Percentiles rank a stretch among this genome's conserved stretches.
Evolutionary conservation across 1,140 invertebrate genomes (phyloP).

Genomic region (Nasonia vitripennis): DNA sequence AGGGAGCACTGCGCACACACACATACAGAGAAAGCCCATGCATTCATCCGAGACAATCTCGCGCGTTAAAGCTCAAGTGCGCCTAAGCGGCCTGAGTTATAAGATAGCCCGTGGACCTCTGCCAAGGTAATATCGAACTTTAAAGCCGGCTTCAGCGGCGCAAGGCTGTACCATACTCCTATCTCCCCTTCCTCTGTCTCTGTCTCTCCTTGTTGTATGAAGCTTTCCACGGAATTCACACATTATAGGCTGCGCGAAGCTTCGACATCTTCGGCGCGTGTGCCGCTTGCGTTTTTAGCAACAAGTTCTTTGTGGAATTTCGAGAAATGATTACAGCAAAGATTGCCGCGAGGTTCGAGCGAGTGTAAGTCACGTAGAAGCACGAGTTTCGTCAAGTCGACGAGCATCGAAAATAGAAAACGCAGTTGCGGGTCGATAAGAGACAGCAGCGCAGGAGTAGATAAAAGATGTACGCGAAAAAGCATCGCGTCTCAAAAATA

Average conservation of each 20-base stretch:
- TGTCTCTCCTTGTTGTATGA: background rate
- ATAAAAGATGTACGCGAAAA: too few relatives aligned
- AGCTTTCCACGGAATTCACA: background rate
- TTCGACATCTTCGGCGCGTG: background rate
- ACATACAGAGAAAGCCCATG: background rate
- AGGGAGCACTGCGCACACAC: background rate
- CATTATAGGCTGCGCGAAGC: background rate
- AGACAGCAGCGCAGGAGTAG: too few relatives aligned
- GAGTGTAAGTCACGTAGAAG: too few relatives aligned
- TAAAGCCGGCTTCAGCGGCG: slow-evolving; percentile 55
- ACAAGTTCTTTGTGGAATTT: background rate
- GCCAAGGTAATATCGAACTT: slow-evolving; percentile 70
- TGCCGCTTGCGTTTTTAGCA: background rate
- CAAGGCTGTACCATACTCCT: slow-evolving; percentile 8
- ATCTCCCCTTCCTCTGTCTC: background rate
- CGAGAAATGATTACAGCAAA: too few relatives aligned
- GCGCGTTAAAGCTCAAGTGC: slow-evolving; percentile 41
- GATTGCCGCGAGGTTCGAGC: too few relatives aligned
- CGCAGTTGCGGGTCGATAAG: too few relatives aligned
- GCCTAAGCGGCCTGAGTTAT: slow-evolving; percentile 61
- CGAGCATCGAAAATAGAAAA: background rate
- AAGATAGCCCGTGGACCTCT: slow-evolving; percentile 67
- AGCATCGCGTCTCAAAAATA: too few relatives aligned
- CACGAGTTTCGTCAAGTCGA: background rate
- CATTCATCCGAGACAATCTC: slow-evolving; percentile 38